Percentiles rank a stretch among this genome's conserved stretches.
phyloP scores from a whole-genome alignment of 2,113 vertebrate genomes.

The Clarias macrocephalus region DNA sequence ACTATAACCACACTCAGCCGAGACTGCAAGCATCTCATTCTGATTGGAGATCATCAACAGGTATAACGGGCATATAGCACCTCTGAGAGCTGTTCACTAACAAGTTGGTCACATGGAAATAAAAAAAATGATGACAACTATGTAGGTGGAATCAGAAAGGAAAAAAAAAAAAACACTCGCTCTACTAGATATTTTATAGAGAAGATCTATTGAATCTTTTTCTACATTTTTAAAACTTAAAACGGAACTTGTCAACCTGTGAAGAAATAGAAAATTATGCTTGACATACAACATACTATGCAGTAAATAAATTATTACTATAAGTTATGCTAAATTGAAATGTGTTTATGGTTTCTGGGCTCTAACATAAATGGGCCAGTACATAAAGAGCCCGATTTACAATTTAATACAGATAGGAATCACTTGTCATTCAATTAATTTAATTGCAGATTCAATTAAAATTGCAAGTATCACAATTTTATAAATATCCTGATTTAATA shows the following conservation, averaged over 20 bases:
- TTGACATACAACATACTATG: neutral
- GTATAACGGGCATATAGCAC: constrained; percentile 59
- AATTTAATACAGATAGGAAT: neutral
- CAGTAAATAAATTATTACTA: neutral
- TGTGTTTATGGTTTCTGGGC: neutral
- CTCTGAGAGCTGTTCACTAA: neutral
- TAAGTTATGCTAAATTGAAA: neutral
- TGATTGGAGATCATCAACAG: constrained; percentile 98
- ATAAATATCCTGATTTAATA: too few species aligned
- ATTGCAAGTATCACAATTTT: too few species aligned
- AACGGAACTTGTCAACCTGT: neutral
- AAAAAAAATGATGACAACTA: neutral
- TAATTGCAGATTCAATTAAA: too few species aligned
- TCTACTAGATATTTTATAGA: neutral
- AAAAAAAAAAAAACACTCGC: neutral
- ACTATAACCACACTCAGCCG: constrained; percentile 86
- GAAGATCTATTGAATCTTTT: neutral
- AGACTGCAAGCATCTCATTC: constrained; percentile 91
- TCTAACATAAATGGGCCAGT: neutral
- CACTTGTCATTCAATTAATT: too few species aligned
- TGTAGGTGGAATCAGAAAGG: neutral
- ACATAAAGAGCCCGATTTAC: neutral
- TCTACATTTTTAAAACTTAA: neutral
- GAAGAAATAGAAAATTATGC: neutral
- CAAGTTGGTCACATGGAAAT: neutral